Evolutionary conservation across 2,888 invertebrate genomes (phyloP).

Genomic region (Hirtodrosophila histrioides): DNA sequence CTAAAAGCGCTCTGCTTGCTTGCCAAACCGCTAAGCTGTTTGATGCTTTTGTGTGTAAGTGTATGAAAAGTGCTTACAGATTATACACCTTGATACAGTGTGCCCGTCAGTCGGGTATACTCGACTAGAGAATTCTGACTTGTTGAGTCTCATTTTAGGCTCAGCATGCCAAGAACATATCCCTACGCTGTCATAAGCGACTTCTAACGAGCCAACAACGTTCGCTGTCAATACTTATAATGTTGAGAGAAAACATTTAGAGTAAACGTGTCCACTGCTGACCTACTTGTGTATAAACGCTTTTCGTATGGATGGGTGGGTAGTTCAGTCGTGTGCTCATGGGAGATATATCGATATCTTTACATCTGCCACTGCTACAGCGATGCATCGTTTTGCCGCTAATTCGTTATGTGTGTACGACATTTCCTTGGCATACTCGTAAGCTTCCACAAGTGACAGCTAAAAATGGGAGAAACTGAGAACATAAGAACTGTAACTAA

Average conservation of each 20-base stretch:
- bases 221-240: no score
- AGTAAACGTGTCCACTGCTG: constrained; percentile 27
- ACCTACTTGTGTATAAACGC: constrained; percentile 57
- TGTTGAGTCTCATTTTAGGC: no score
- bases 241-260: background rate
- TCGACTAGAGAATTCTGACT: no score
- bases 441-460: constrained; percentile 17
- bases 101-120: no score
- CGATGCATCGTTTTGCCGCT: constrained; percentile 27
- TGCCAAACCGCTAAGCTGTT: no score
- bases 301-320: constrained; percentile 47
- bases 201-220: background rate
- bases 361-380: constrained; percentile 18
- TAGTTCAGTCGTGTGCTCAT: constrained; percentile 7
- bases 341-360: constrained; percentile 54
- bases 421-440: constrained; percentile 29
- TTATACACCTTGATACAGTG: no score
- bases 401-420: constrained; percentile 25
- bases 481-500: constrained; percentile 60
- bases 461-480: background rate
- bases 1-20: no score
- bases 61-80: no score
- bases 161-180: no score
- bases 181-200: constrained; percentile 11
- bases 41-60: no score